Conservation (phyloP, 2,888 invertebrate species). For the Netelia melanura region DNA sequence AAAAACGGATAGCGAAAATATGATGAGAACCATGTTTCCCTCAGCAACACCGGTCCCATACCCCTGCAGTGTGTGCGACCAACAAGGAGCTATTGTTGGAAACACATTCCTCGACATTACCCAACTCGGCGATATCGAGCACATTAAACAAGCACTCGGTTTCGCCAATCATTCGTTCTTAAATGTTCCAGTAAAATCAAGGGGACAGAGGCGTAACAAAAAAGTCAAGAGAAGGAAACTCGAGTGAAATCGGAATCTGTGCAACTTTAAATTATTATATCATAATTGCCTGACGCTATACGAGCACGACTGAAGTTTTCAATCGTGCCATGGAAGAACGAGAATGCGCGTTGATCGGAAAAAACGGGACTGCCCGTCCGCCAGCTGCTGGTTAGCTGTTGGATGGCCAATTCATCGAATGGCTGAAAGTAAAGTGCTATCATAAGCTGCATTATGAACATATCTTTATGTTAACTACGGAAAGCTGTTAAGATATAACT, state of each 20-base stretch:
- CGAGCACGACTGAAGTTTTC: constrained; percentile 1
- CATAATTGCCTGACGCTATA: constrained; percentile 11
- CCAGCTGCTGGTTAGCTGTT: constrained; percentile 75
- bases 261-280: constrained; percentile 58
- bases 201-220: constrained; percentile 37
- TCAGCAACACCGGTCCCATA: constrained; percentile 88
- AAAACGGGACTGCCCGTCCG: constrained; percentile 68
- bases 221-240: constrained; percentile 69
- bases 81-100: constrained; percentile 62
- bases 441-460: constrained; percentile 5
- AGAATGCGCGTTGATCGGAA: constrained; percentile 19
- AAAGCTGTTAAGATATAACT: constrained; percentile 33
- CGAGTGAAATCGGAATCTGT: constrained; percentile 60
- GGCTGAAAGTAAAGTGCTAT: constrained; percentile 39
- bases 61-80: constrained; percentile 87
- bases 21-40: constrained; percentile 87
- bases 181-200: constrained; percentile 76
- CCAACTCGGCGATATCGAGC: constrained; percentile 75
- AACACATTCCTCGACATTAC: constrained; percentile 73
- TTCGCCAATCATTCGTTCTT: constrained; percentile 78
- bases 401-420: constrained; percentile 65
- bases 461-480: constrained; percentile 23
- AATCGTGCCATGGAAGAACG: constrained; percentile 6
- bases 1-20: constrained; percentile 79
- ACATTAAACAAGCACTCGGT: constrained; percentile 74